Evolutionary conservation across 2,797 vertebrate species (phyloP).

Genomic region (Tadarida brasiliensis): DNA sequence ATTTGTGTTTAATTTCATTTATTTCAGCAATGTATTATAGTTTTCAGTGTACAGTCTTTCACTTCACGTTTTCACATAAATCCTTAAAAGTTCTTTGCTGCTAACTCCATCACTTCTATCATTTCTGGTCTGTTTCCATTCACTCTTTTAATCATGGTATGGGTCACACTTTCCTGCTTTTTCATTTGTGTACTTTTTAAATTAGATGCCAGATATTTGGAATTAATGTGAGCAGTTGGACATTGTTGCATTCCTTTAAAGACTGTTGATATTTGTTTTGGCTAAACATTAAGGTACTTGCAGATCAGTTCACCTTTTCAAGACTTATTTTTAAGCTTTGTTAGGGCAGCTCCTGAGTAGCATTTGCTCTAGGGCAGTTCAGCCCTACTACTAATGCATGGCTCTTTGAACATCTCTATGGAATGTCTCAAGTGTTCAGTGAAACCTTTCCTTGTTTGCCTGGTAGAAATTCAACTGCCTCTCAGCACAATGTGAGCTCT

Average conservation of each 20-base stretch:
- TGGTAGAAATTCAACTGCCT: not conserved
- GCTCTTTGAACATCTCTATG: not conserved
- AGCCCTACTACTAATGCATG: not conserved
- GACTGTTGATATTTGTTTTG: not conserved
- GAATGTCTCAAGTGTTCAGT: not conserved
- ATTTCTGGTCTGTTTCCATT: not conserved
- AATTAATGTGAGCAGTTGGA: not conserved
- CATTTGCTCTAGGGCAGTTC: not conserved
- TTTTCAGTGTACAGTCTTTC: not conserved
- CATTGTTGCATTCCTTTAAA: not conserved
- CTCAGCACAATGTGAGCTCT: not conserved
- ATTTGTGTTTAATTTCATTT: not conserved
- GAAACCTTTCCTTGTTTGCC: not conserved
- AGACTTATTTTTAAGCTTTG: not conserved
- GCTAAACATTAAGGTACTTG: not conserved
- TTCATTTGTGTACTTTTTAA: not conserved
- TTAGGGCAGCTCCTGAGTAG: not conserved
- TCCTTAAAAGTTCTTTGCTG: not conserved
- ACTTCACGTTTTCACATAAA: conserved; percentile 7
- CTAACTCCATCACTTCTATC: not conserved
- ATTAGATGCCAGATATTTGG: not conserved
- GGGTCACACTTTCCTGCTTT: not conserved
- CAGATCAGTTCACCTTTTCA: not conserved
- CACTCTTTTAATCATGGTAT: not conserved
- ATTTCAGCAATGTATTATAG: not conserved